phyloP scores from a whole-genome alignment of 2,888 invertebrate genomes.

The Caenorhabditis sinica region DNA sequence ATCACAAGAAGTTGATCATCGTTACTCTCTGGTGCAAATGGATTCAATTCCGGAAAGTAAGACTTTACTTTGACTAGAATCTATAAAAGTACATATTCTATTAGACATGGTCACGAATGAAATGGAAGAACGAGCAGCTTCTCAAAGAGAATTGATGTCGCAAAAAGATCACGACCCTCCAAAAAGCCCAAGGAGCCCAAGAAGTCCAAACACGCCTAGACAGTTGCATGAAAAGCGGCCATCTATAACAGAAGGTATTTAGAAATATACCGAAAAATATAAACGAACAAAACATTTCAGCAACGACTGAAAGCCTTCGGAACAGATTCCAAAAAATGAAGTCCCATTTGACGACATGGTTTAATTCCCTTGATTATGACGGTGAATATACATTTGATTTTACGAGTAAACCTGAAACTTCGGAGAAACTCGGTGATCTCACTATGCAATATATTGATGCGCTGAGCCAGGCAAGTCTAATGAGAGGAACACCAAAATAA shows the following conservation, averaged over 20 bases:
- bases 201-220: conserved; percentile 7
- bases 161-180: background rate
- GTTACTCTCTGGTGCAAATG: conserved; percentile 76
- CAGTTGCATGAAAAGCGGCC: conserved; percentile 27
- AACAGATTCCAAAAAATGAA: conserved; percentile 62
- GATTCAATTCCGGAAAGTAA: conserved; percentile 81
- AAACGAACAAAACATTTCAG: too few species aligned
- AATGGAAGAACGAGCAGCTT: conserved; percentile 47
- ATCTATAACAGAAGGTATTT: conserved; percentile 57
- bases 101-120: conserved; percentile 61
- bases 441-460: conserved; percentile 69
- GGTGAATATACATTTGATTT: conserved; percentile 65
- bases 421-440: conserved; percentile 51
- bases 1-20: conserved; percentile 58
- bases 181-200: conserved; percentile 6
- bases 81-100: background rate
- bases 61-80: background rate
- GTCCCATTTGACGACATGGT: conserved; percentile 66
- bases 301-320: conserved; percentile 52
- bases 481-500: background rate
- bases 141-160: background rate
- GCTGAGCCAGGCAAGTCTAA: conserved; percentile 54
- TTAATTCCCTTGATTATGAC: conserved; percentile 73
- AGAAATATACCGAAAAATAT: too few species aligned
- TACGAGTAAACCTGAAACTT: conserved; percentile 47